Evolutionary conservation across 2,797 vertebrate species (phyloP).

Genomic region (Carapus acus): DNA sequence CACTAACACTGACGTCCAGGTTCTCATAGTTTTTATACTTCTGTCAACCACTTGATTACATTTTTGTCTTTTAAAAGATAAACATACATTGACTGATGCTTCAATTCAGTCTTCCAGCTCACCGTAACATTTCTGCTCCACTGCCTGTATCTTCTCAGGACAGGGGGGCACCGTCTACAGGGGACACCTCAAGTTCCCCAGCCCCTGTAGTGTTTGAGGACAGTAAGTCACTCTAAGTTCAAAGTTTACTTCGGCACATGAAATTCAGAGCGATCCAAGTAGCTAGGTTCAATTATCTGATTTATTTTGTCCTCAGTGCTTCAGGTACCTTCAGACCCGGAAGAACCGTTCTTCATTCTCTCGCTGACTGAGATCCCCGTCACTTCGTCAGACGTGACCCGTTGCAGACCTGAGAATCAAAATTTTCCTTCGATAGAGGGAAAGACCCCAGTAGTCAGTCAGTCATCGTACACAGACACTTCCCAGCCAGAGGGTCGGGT

Average conservation of each 20-base stretch:
- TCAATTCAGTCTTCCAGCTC: no score
- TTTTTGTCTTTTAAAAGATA: no score
- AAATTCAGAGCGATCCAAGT: no score
- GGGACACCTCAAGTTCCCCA: conserved; percentile 9
- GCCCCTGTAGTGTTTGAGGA: conserved; percentile 25
- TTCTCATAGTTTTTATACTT: background rate
- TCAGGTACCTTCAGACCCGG: conserved; percentile 47
- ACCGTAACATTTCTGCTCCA: no score
- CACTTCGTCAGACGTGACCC: conserved; percentile 17
- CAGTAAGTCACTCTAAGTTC: conserved; percentile 41
- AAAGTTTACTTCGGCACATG: background rate
- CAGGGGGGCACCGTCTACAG: conserved; percentile 10
- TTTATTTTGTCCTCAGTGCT: conserved; percentile 24
- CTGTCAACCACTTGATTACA: no score
- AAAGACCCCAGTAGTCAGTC: conserved; percentile 17
- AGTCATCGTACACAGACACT: no score
- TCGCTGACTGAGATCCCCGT: conserved; percentile 72
- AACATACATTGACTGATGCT: no score
- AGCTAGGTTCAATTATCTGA: background rate
- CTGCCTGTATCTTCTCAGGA: conserved; percentile 24
- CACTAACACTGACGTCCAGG: no score
- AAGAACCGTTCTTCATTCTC: conserved; percentile 72
- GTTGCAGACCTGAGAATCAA: conserved; percentile 5
- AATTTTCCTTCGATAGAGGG: conserved; percentile 27
- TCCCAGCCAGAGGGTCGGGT: no score